Percentiles rank a stretch among this genome's conserved stretches.
These are phyloP conservation scores for Pimephales promelas DNA, from an alignment of 2,113 vertebrate species.

Conservation along the genomic window DNA sequence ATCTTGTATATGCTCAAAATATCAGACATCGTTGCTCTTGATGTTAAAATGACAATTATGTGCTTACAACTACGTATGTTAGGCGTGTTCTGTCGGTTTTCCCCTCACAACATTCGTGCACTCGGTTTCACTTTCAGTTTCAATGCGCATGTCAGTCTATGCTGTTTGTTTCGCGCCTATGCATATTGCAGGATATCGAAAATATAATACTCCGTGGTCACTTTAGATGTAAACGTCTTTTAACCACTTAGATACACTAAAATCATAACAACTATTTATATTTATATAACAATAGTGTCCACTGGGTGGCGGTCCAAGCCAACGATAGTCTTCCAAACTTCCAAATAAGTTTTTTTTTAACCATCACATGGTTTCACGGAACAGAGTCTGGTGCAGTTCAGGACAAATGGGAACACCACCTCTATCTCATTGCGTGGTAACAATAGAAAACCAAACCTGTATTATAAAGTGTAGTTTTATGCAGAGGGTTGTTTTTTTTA, in stretches of 20 bases:
- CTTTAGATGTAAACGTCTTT: background rate
- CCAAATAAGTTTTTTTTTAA: background rate
- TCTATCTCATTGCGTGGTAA: too few species aligned
- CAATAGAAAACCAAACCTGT: too few species aligned
- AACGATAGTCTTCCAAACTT: too few species aligned
- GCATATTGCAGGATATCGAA: background rate
- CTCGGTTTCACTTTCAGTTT: too few species aligned
- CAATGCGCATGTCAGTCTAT: too few species aligned
- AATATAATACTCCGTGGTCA: background rate
- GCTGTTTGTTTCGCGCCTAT: too few species aligned
- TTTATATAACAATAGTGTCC: too few species aligned
- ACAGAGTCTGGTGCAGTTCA: background rate
- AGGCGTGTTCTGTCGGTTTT: background rate
- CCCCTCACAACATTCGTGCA: background rate
- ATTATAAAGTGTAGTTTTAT: too few species aligned
- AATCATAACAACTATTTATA: too few species aligned
- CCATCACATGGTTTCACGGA: background rate
- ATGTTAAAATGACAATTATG: background rate
- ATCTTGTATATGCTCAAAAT: conserved; percentile 61
- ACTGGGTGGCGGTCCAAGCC: too few species aligned
- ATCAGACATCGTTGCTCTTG: conserved; percentile 48
- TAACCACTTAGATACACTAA: background rate
- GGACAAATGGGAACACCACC: background rate
- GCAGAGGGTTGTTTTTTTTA: too few species aligned
- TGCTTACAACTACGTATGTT: too few species aligned